These are phyloP conservation scores for Campylomormyrus numenius DNA, from an alignment of 2,113 vertebrate genomes.

Conservation along the genomic window DNA sequence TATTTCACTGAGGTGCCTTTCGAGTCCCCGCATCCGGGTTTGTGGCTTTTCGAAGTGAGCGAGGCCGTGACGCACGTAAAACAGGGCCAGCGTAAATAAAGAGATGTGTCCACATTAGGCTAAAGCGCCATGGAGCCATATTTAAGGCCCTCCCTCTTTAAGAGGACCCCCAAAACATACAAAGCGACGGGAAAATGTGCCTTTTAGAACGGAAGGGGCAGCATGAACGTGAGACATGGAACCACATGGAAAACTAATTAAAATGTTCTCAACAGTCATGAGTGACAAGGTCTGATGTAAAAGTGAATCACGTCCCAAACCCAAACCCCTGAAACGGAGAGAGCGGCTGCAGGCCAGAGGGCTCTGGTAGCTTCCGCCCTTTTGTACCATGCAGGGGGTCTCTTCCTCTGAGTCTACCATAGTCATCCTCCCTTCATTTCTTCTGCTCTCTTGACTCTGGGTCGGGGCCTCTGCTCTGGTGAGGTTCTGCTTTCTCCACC, in stretches of 20 bases:
- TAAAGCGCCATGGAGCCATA: neutral
- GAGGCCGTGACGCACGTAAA: neutral
- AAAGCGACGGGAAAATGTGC: neutral
- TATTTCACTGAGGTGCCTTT: neutral
- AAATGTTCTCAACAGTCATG: neutral
- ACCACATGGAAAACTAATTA: neutral
- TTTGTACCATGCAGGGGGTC: conserved; percentile 12
- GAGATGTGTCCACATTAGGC: neutral
- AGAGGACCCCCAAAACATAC: neutral
- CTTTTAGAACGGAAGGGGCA: neutral
- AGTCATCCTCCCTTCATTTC: conserved; percentile 15
- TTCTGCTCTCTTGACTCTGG: conserved; percentile 8
- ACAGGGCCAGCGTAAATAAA: neutral
- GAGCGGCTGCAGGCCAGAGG: neutral
- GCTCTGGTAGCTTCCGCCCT: neutral
- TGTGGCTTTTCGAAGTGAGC: neutral
- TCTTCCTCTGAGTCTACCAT: conserved; percentile 17
- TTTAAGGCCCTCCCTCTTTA: neutral
- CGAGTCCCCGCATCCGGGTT: neutral
- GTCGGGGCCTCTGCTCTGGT: neutral
- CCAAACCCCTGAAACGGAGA: neutral
- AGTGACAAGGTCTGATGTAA: neutral
- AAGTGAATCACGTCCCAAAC: neutral
- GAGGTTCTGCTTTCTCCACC: neutral
- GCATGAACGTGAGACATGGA: neutral